Percentiles rank a stretch among this genome's conserved stretches.
Evolutionary conservation across 2,888 invertebrate species (phyloP).

Genomic region (Cephus runcator): DNA sequence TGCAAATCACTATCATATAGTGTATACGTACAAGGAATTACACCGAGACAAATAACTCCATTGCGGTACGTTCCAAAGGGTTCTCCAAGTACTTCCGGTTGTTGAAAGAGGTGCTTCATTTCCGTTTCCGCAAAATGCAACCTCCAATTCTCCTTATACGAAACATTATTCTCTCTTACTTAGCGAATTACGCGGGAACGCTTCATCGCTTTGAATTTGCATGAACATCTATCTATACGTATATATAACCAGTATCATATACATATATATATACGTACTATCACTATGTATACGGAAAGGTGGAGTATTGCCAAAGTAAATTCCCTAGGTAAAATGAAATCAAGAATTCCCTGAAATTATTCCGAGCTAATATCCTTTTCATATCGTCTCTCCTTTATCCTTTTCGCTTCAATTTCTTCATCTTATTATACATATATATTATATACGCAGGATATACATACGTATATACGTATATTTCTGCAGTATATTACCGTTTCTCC

Average conservation of each 20-base stretch:
- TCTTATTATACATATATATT: background rate
- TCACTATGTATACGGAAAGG: background rate
- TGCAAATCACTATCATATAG: background rate
- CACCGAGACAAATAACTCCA: background rate
- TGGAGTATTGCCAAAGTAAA: background rate
- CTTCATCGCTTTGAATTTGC: background rate
- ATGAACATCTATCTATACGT: background rate
- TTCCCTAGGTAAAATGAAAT: background rate
- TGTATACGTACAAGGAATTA: background rate
- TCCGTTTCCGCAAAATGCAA: background rate
- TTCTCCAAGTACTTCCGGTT: background rate
- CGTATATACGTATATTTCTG: background rate
- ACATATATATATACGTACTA: background rate
- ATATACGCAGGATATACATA: background rate
- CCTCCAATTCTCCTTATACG: background rate
- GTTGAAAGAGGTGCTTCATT: background rate
- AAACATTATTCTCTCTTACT: background rate
- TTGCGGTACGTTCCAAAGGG: background rate
- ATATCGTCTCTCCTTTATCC: background rate
- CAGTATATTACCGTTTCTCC: background rate
- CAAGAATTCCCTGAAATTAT: background rate
- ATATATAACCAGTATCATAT: background rate
- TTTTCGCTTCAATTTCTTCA: background rate
- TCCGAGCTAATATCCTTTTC: background rate
- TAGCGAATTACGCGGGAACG: background rate